Evolutionary conservation across 2,113 vertebrate species (phyloP), one percentile per base, ranked within the genome.

Genomic region (Oryzias celebensis): DNA sequence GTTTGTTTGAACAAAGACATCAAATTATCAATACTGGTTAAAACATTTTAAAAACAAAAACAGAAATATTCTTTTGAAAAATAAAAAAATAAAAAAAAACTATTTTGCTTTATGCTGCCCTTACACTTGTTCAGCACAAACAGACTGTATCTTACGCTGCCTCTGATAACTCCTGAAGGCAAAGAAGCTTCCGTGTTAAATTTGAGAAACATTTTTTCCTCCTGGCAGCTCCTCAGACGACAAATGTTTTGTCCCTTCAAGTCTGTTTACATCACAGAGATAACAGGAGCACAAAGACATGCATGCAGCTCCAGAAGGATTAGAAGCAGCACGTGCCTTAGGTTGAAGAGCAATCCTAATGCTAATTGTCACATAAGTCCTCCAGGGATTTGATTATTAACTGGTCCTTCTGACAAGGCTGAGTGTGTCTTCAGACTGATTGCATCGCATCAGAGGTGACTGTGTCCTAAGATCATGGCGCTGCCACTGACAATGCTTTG

Each of bases 321-420:
- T 36, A 36, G 8, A 4, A 47, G 28, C 52, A 62, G 53, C 46
- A 57, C 52, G 42, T 59, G 20, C 58, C 64, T 53, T 54, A 66
- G 47, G 44, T 12, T 78, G 41, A 77, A 70, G 72, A 65, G 53
- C 53, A 62, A 56, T 77, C 43, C 65, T 64, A 69, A 72, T 73
- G 47, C 17, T 74, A 84, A 86, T 78, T 78, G 75, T 73, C 71
- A 53, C 58, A 69, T 20, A 68, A 61, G 66, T n/a, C 55, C 78
- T 76, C 22, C 54, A 52, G 65, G 53, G 59, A 63, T 65, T 31
- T 87, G 82, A 84, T 88, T 86, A 75, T 68, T 57, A 62, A 65
- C 60, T 18, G 54, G 53, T 53, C 61, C 75, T 80, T 68, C 59
- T 84, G 75, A 80, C 67, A 55, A 78, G 68, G 62, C 62, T 2